These are phyloP conservation scores for Orthochromis indermauri DNA, from an alignment of 2,113 vertebrate genomes.

Conservation along the genomic window DNA sequence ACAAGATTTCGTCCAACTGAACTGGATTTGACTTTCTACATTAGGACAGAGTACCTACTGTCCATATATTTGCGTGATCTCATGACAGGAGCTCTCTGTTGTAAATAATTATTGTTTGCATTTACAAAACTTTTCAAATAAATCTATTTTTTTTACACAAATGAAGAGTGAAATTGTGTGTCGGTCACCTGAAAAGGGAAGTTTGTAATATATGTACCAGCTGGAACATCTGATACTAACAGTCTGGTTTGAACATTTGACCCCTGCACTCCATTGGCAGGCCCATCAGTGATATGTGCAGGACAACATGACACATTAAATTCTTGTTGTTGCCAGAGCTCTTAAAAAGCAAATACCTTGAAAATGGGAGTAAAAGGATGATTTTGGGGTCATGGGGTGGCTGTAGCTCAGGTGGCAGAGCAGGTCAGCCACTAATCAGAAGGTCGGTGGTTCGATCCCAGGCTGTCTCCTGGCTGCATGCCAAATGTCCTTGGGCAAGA, in stretches of 20 bases:
- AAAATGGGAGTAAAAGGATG: neutral
- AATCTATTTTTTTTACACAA: conserved; percentile 68
- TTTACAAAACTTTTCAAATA: conserved; percentile 39
- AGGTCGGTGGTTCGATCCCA: rapidly evolving
- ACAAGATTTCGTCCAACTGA: neutral
- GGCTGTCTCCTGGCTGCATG: neutral
- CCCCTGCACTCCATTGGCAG: neutral
- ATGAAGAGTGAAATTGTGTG: neutral
- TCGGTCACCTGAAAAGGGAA: neutral
- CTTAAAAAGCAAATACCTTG: neutral
- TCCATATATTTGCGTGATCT: neutral
- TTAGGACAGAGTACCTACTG: neutral
- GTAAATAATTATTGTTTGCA: conserved; percentile 28
- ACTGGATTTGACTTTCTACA: neutral
- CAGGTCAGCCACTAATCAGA: neutral
- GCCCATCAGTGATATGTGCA: neutral
- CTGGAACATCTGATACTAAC: neutral
- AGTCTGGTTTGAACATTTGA: neutral
- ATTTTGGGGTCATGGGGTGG: neutral
- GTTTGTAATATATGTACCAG: neutral
- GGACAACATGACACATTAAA: neutral
- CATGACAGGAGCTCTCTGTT: neutral
- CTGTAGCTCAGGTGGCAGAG: neutral
- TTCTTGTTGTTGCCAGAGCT: neutral
- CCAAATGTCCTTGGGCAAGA: neutral